Evolutionary conservation across 2,797 vertebrate species (phyloP).

Genomic region (Sebastes flavidus): DNA sequence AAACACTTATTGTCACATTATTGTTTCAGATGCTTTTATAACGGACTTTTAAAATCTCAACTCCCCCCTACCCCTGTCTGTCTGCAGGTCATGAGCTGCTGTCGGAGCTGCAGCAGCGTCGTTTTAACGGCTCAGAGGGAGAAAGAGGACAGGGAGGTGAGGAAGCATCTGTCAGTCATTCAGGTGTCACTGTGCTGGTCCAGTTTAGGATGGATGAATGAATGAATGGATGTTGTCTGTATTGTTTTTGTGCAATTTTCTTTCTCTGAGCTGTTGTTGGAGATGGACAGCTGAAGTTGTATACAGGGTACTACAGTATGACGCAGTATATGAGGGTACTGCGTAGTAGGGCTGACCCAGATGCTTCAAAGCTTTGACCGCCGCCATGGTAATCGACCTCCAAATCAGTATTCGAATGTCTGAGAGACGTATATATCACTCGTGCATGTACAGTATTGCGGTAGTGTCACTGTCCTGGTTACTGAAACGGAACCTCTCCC

Average conservation of each 20-base stretch:
- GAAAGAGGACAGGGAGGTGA: conserved; percentile 82
- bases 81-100: conserved; percentile 92
- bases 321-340: not conserved
- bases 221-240: not conserved
- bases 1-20: conserved; percentile 25
- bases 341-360: too few species aligned
- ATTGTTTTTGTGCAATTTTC: not conserved
- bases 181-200: not conserved
- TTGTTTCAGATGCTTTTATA: conserved; percentile 44
- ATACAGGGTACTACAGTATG: not conserved
- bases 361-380: too few species aligned
- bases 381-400: too few species aligned
- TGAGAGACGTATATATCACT: too few species aligned
- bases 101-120: conserved; percentile 95
- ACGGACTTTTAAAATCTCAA: not conserved
- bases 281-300: not conserved
- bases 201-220: not conserved
- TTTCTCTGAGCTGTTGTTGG: not conserved
- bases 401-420: too few species aligned
- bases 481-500: too few species aligned
- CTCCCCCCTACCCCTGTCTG: not conserved
- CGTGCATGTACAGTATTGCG: too few species aligned
- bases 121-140: conserved; percentile 94
- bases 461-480: too few species aligned
- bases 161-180: conserved; percentile 28